Conservation (phyloP, 2,113 vertebrate genomes). For the Anolis carolinensis region DNA sequence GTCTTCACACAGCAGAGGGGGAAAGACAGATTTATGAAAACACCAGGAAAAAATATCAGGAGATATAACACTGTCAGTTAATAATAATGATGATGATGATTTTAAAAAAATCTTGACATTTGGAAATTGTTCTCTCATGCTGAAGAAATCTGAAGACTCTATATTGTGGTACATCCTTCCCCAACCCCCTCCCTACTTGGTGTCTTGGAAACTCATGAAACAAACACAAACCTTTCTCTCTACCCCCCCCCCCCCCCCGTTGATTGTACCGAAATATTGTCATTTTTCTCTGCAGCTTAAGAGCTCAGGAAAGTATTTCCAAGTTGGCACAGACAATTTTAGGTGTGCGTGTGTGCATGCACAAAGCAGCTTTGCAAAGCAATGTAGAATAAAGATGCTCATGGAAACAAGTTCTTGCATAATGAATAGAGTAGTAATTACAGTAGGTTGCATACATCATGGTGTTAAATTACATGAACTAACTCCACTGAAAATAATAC, state of each 20-base stretch:
- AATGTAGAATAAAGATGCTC: neutral
- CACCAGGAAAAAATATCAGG: neutral
- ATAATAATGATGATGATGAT: neutral
- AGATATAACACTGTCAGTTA: neutral
- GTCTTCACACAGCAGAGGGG: fast-evolving
- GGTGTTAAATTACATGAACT: neutral
- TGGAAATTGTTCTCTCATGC: conserved; percentile 24
- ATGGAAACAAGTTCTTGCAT: neutral
- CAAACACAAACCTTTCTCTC: conserved; percentile 11
- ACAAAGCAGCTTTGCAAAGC: neutral
- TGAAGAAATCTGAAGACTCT: conserved; percentile 32
- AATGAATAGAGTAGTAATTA: conserved; percentile 3
- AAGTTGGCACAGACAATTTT: conserved; percentile 6
- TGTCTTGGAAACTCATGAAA: conserved; percentile 34
- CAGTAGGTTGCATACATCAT: neutral
- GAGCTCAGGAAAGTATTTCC: conserved; percentile 3
- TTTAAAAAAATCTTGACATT: neutral
- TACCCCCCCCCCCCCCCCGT: neutral
- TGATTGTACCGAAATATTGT: conserved; percentile 21
- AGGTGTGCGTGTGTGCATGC: neutral
- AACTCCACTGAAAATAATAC: neutral
- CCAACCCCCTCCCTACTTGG: neutral
- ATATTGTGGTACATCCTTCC: conserved; percentile 15
- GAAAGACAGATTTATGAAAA: neutral
- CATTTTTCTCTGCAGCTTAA: conserved; percentile 7